These are phyloP conservation scores for Tetranychus truncatus DNA, from an alignment of 2,888 invertebrate species.

Conservation along the genomic window DNA sequence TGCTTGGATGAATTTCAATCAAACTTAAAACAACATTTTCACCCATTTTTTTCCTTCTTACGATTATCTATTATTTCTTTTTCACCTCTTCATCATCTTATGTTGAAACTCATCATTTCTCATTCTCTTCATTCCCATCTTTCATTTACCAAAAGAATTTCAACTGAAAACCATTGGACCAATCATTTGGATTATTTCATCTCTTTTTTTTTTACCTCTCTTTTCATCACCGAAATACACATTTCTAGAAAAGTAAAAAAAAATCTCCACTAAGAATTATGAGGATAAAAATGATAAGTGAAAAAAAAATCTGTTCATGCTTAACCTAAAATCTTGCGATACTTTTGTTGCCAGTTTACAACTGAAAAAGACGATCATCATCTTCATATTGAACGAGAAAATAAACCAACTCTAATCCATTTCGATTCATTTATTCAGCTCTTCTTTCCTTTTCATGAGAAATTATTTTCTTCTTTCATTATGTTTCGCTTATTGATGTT, in stretches of 20 bases:
- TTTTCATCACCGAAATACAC: neutral
- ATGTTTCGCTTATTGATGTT: neutral
- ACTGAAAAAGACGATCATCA: neutral
- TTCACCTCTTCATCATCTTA: neutral
- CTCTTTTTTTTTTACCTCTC: neutral
- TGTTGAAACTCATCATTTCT: neutral
- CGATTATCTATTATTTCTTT: neutral
- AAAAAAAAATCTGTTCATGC: neutral
- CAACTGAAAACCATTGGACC: neutral
- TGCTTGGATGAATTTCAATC: neutral
- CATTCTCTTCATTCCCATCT: neutral
- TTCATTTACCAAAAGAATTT: neutral
- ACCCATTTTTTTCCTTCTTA: neutral
- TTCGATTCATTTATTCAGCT: too few species aligned
- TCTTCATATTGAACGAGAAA: too few species aligned
- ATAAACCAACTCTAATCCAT: too few species aligned
- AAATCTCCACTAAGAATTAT: neutral
- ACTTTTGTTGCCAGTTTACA: neutral
- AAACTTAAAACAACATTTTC: neutral
- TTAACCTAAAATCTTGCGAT: neutral
- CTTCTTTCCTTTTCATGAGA: neutral
- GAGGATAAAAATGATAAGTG: neutral
- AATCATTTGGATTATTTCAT: neutral
- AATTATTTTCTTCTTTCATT: neutral
- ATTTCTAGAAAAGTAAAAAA: neutral